These are phyloP conservation scores for Heliconius aoede DNA, from an alignment of 2,888 invertebrate genomes.

Conservation along the genomic window DNA sequence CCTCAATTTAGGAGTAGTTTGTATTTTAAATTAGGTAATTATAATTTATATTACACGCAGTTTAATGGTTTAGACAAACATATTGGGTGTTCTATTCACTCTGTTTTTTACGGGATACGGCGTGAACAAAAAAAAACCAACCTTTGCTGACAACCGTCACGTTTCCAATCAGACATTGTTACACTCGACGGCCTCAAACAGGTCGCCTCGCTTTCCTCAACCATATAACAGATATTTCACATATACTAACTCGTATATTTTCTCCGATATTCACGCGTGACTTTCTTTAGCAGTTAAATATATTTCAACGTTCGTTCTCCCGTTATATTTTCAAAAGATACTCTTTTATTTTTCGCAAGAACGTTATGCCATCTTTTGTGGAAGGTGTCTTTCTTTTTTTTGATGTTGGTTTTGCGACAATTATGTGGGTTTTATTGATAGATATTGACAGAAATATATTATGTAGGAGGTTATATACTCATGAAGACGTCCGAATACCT, in stretches of 20 bases:
- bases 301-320: slow-evolving; percentile 1
- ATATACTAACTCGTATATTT: background rate
- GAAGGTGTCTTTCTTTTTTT: no score
- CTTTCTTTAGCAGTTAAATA: background rate
- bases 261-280: slow-evolving; percentile 1
- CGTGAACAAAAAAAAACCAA: no score
- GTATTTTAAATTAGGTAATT: background rate
- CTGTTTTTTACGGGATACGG: no score
- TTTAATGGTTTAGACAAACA: background rate
- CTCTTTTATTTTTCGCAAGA: slow-evolving; percentile 2
- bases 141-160: no score
- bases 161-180: no score
- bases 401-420: no score
- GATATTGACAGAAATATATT: no score
- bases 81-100: background rate
- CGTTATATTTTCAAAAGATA: background rate
- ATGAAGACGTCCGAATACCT: no score
- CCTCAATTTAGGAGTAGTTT: background rate
- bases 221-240: no score
- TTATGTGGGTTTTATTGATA: no score
- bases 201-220: background rate
- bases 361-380: background rate
- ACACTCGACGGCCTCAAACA: no score
- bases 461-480: no score
- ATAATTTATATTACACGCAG: background rate